A percentile compares a stretch with the other conserved stretches of the same genome.
These are phyloP conservation scores for Dermolepida albohirtum DNA, from an alignment of 2,888 invertebrate genomes.

Conservation along the genomic window DNA sequence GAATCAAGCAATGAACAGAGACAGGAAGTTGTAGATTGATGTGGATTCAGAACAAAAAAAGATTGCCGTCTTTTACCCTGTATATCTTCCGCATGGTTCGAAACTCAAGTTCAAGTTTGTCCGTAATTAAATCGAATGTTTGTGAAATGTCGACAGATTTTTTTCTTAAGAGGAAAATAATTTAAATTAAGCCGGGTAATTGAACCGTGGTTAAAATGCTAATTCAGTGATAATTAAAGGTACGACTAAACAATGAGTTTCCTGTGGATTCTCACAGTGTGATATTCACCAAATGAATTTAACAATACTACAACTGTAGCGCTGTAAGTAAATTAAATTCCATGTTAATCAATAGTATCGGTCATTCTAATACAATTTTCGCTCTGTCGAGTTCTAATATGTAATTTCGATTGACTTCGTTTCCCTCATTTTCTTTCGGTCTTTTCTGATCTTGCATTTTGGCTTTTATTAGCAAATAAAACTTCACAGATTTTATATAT, in stretches of 20 bases:
- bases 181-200: conserved; percentile 24
- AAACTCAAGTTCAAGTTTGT: conserved; percentile 11
- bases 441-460: too few relatives aligned
- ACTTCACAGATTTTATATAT: too few relatives aligned
- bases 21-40: too few relatives aligned
- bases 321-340: conserved; percentile 42
- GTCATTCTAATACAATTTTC: conserved; percentile 42
- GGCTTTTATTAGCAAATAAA: too few relatives aligned
- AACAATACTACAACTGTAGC: conserved; percentile 34
- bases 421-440: too few relatives aligned
- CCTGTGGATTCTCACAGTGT: conserved; percentile 12
- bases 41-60: too few relatives aligned
- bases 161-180: conserved; percentile 23
- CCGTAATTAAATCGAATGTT: neutral
- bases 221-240: conserved; percentile 35
- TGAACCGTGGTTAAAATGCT: conserved; percentile 22
- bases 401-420: too few relatives aligned
- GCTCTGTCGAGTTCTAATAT: too few relatives aligned
- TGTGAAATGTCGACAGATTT: conserved; percentile 6
- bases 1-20: too few relatives aligned
- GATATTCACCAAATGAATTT: conserved; percentile 19
- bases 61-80: too few relatives aligned
- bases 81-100: too few relatives aligned
- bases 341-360: conserved; percentile 37
- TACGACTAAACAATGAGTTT: conserved; percentile 34